These are phyloP conservation scores for Sclerurus mexicanus DNA, from an alignment of 2,113 vertebrate genomes.

Conservation along the genomic window DNA sequence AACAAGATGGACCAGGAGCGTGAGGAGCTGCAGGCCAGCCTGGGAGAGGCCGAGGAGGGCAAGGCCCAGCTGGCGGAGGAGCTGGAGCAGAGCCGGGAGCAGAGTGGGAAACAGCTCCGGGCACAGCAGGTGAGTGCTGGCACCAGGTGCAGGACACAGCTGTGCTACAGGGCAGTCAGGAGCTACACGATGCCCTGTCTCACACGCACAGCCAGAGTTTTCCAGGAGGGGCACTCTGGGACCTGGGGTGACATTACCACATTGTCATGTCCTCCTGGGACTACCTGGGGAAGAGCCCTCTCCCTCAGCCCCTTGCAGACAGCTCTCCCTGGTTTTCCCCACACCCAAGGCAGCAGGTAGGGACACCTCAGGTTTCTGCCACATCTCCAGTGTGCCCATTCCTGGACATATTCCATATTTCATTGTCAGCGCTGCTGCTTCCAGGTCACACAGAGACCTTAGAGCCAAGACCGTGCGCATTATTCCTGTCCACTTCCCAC, in stretches of 20 bases:
- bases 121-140: conserved; percentile 77
- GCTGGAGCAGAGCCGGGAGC: conserved; percentile 61
- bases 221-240: not conserved
- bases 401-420: accelerated
- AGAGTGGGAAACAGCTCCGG: conserved; percentile 64
- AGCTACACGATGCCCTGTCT: accelerated
- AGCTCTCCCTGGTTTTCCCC: not conserved
- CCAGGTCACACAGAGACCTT: not conserved
- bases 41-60: conserved; percentile 76
- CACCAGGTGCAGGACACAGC: not conserved
- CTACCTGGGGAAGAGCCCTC: not conserved
- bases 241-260: accelerated
- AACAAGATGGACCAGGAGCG: conserved; percentile 81
- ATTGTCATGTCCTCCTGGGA: accelerated
- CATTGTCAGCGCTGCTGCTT: not conserved
- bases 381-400: not conserved
- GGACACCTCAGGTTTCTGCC: not conserved
- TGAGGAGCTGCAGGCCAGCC: conserved; percentile 76
- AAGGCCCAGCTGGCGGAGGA: conserved; percentile 13
- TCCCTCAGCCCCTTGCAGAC: not conserved
- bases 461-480: not conserved
- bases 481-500: not conserved
- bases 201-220: not conserved
- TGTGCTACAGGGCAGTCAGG: not conserved
- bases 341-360: not conserved